Percentiles rank a stretch among this genome's conserved stretches.
These are phyloP conservation scores for Lutra lutra DNA, from an alignment of 2,797 vertebrate genomes.

Conservation along the genomic window DNA sequence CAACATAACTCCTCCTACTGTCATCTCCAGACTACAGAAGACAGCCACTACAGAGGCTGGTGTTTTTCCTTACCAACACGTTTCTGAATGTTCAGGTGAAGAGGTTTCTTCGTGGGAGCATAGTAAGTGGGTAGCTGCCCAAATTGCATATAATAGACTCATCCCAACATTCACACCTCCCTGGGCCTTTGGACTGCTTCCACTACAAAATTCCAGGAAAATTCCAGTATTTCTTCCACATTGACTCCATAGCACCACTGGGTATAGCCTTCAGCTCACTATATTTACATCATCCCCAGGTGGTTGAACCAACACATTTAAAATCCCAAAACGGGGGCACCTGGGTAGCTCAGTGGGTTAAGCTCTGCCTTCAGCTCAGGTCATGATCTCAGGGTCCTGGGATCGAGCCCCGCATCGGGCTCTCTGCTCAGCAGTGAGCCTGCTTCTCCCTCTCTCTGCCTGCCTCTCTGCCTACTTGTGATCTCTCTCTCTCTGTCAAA, in stretches of 20 bases:
- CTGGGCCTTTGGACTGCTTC: neutral
- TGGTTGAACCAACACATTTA: neutral
- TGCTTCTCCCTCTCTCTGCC: too few relatives aligned
- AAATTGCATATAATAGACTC: neutral
- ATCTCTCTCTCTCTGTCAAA: too few relatives aligned
- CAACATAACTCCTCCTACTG: neutral
- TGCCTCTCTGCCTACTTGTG: too few relatives aligned
- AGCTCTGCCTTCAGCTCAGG: too few relatives aligned
- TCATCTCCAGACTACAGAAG: neutral
- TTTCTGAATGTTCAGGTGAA: neutral
- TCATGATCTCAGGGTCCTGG: too few relatives aligned
- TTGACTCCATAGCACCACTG: neutral
- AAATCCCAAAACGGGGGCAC: neutral
- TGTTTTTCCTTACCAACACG: neutral
- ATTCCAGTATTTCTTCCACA: neutral
- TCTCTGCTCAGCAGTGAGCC: too few relatives aligned
- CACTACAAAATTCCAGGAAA: neutral
- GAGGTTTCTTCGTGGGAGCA: neutral
- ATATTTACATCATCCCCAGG: neutral
- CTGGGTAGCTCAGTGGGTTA: too few relatives aligned
- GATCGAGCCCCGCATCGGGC: too few relatives aligned
- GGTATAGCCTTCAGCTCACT: neutral
- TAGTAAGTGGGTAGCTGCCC: neutral
- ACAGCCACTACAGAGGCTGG: neutral
- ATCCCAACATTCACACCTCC: neutral